These are phyloP conservation scores for Coelinius sp. DNA, from an alignment of 2,888 invertebrate genomes.

Conservation along the genomic window DNA sequence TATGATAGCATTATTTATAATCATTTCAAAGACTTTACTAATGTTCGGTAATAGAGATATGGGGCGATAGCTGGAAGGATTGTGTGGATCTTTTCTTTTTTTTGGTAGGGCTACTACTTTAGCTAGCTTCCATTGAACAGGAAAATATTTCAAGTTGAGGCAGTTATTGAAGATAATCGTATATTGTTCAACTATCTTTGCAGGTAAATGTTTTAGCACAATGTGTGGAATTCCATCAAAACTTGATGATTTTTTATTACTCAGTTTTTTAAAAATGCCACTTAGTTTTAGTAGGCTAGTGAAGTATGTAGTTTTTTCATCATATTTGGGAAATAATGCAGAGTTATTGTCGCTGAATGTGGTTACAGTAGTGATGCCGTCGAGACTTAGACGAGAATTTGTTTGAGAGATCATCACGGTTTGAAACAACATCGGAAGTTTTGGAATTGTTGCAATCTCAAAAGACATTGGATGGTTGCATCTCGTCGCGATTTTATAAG, in stretches of 20 bases:
- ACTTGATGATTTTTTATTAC: conserved; percentile 40
- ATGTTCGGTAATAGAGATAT: conserved; percentile 45
- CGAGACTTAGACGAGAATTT: too few relatives aligned
- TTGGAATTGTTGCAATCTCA: too few relatives aligned
- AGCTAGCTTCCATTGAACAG: conserved; percentile 34
- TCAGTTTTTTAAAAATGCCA: conserved; percentile 17
- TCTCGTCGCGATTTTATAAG: too few relatives aligned
- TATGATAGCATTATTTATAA: conserved; percentile 23
- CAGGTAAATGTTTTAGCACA: background rate
- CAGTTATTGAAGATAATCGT: conserved; percentile 44
- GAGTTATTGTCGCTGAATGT: too few relatives aligned
- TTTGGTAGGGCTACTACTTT: conserved; percentile 44
- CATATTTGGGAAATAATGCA: background rate
- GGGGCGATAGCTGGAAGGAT: conserved; percentile 44
- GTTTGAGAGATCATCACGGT: too few relatives aligned
- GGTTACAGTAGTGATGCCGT: too few relatives aligned
- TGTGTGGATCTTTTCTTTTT: conserved; percentile 30
- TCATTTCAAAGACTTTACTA: conserved; percentile 44
- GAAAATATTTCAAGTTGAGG: conserved; percentile 30
- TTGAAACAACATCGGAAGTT: too few relatives aligned
- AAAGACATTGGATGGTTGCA: too few relatives aligned
- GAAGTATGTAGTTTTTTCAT: too few relatives aligned
- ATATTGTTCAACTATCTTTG: background rate
- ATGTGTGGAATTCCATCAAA: conserved; percentile 2
- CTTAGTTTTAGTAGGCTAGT: too few relatives aligned